Conservation (phyloP, 2,797 vertebrate genomes). For the Sebastes paucispinis region DNA sequence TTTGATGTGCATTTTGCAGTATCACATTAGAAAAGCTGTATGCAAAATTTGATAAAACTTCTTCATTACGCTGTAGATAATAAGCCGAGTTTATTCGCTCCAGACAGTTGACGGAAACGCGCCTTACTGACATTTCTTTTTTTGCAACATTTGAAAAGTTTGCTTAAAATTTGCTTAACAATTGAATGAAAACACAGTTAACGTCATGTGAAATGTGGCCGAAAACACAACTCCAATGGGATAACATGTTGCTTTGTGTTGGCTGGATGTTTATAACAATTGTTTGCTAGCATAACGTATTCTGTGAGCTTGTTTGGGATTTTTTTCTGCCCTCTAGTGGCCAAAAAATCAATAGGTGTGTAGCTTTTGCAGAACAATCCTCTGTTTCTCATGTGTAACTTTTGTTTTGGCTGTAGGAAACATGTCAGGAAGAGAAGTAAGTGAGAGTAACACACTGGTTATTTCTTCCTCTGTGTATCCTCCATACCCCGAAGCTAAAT, state of each 20-base stretch:
- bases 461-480: neutral
- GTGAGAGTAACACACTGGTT: slow-evolving; percentile 1
- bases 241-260: neutral
- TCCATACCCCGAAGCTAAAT: slow-evolving; percentile 38
- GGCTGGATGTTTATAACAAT: neutral
- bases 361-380: neutral
- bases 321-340: slow-evolving; percentile 6
- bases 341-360: neutral
- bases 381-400: neutral
- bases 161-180: no score
- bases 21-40: no score
- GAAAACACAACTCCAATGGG: neutral
- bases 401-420: slow-evolving; percentile 26
- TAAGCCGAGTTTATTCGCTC: no score
- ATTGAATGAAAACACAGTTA: no score
- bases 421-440: slow-evolving; percentile 3
- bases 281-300: neutral
- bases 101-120: no score
- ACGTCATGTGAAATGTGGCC: neutral
- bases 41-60: no score
- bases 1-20: no score
- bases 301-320: neutral
- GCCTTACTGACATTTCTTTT: no score
- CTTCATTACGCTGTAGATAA: no score
- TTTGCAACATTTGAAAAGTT: no score